These are phyloP conservation scores for Battus philenor DNA, from an alignment of 1,140 invertebrate genomes.

Conservation along the genomic window DNA sequence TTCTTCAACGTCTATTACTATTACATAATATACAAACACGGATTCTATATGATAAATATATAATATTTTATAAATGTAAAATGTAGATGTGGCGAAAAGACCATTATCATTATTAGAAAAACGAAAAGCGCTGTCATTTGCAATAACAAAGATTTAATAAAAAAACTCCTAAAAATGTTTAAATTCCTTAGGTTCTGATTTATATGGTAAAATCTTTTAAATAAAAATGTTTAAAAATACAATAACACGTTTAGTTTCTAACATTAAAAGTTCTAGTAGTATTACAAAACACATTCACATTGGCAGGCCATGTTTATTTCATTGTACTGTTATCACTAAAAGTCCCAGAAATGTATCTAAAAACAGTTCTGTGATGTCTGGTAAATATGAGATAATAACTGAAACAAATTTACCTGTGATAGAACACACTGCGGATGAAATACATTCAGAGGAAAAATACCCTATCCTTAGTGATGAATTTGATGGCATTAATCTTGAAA, in stretches of 20 bases:
- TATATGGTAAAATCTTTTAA: too few species aligned
- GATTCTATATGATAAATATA: too few species aligned
- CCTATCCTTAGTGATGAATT: constrained; percentile 74
- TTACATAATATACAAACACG: too few species aligned
- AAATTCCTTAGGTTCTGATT: too few species aligned
- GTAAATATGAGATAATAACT: constrained; percentile 78
- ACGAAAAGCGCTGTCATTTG: too few species aligned
- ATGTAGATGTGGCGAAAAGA: too few species aligned
- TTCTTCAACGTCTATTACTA: too few species aligned
- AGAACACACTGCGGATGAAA: constrained; percentile 81
- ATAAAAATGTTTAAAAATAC: constrained; percentile 32
- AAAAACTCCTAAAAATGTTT: too few species aligned
- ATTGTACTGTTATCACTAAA: constrained; percentile 69
- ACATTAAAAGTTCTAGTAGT: constrained; percentile 3
- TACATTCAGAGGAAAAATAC: constrained; percentile 58
- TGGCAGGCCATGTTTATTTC: constrained; percentile 31
- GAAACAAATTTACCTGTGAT: constrained; percentile 80
- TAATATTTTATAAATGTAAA: too few species aligned
- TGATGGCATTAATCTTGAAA: constrained; percentile 69
- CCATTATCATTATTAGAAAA: too few species aligned
- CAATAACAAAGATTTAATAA: too few species aligned
- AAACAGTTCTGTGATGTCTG: constrained; percentile 52
- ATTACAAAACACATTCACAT: constrained; percentile 13
- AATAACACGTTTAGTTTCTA: constrained; percentile 16
- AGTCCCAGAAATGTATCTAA: constrained; percentile 70